These are phyloP conservation scores for Zeugodacus cucurbitae DNA, from an alignment of 1,140 invertebrate species.

Conservation along the genomic window DNA sequence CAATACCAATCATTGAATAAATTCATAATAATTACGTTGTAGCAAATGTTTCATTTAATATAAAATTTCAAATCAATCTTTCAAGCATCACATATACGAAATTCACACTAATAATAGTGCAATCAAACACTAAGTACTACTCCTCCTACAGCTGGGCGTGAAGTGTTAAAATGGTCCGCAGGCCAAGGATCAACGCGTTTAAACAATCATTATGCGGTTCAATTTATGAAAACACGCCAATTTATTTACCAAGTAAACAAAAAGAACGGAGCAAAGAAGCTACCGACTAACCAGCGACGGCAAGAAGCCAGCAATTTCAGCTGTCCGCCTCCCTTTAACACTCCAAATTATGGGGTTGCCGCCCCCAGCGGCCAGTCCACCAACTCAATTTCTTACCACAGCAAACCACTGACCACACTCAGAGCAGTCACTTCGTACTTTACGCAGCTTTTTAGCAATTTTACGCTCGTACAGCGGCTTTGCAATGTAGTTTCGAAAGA, in stretches of 20 bases:
- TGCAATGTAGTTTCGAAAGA: not conserved
- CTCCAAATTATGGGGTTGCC: constrained; percentile 34
- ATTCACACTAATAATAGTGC: not conserved
- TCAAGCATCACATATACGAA: not conserved
- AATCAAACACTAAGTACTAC: not conserved
- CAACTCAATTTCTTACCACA: not conserved
- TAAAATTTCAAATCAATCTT: not conserved
- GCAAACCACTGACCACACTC: not conserved
- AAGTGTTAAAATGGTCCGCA: not conserved
- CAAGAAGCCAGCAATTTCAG: not conserved
- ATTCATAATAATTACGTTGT: too few relatives aligned
- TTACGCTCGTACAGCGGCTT: not conserved
- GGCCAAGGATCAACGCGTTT: not conserved
- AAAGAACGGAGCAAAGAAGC: not conserved
- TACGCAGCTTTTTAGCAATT: constrained; percentile 2
- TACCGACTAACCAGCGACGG: not conserved
- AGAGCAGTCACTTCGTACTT: not conserved
- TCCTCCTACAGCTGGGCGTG: not conserved
- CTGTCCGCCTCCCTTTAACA: constrained; percentile 17
- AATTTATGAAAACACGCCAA: not conserved
- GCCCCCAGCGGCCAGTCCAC: not conserved
- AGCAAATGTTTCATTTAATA: too few relatives aligned
- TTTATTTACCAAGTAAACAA: not conserved
- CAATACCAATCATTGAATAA: too few relatives aligned
- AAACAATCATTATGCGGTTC: not conserved